These are phyloP conservation scores for Leptinotarsa undecemlineata DNA, from an alignment of 1,140 invertebrate genomes.

Conservation along the genomic window DNA sequence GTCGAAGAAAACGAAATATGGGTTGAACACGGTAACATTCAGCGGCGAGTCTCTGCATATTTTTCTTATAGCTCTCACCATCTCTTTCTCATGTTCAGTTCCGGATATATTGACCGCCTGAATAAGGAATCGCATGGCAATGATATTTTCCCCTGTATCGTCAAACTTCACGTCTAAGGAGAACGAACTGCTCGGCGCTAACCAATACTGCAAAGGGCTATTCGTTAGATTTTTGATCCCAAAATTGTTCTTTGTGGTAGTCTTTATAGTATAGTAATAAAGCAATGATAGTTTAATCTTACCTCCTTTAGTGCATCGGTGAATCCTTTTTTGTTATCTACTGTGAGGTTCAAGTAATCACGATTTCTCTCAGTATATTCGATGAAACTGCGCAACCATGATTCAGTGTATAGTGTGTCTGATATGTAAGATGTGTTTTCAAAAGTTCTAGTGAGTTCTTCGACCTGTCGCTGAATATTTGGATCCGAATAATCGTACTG, in stretches of 20 bases:
- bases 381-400: conserved; percentile 86
- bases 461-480: conserved; percentile 74
- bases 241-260: too few relatives aligned
- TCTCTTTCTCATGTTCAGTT: conserved; percentile 89
- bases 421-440: conserved; percentile 83
- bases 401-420: conserved; percentile 81
- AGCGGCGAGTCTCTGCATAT: conserved; percentile 78
- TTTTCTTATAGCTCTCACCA: conserved; percentile 78
- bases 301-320: conserved; percentile 76
- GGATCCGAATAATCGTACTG: conserved; percentile 85
- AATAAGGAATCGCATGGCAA: conserved; percentile 84
- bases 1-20: conserved; percentile 94
- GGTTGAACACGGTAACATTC: conserved; percentile 90
- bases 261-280: too few relatives aligned
- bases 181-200: conserved; percentile 73
- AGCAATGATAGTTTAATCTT: conserved; percentile 42
- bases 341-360: conserved; percentile 74
- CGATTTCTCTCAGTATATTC: conserved; percentile 75
- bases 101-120: conserved; percentile 88
- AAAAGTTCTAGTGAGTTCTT: conserved; percentile 76
- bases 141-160: conserved; percentile 71
- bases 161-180: conserved; percentile 86
- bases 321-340: conserved; percentile 74
- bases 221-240: too few relatives aligned
- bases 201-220: conserved; percentile 65